Conservation (phyloP, 1,140 invertebrate genomes). For the Pogonomyrmex barbatus region DNA sequence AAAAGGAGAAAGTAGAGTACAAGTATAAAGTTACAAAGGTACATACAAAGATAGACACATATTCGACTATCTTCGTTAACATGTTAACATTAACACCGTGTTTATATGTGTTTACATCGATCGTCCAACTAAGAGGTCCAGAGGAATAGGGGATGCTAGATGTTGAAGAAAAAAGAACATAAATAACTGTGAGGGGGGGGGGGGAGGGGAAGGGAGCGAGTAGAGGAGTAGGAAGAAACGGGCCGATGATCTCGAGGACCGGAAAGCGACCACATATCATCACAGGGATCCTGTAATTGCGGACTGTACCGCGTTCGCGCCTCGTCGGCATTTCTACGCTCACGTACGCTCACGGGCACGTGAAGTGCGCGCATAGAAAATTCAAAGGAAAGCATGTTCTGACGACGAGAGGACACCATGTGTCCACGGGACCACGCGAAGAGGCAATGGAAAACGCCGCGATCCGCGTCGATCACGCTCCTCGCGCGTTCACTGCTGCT, state of each 20-base stretch:
- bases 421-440: constrained; percentile 28
- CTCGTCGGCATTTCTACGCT: too few relatives aligned
- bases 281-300: background rate
- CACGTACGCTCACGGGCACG: background rate
- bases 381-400: constrained; percentile 65
- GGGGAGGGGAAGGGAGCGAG: background rate
- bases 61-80: background rate
- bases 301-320: background rate
- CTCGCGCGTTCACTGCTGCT: constrained; percentile 21
- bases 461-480: constrained; percentile 42
- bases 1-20: background rate
- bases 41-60: background rate
- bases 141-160: background rate
- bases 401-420: constrained; percentile 65
- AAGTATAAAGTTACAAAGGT: too few relatives aligned
- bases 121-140: background rate
- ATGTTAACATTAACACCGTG: background rate
- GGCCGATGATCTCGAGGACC: background rate
- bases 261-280: background rate
- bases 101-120: too few relatives aligned
- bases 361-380: background rate
- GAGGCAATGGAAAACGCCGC: constrained; percentile 62
- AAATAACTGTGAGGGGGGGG: background rate
- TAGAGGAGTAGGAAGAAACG: background rate
- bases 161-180: background rate